Evolutionary conservation across 2,888 invertebrate species (phyloP), one percentile per base, ranked within the genome.

Genomic region (Psylliodes chrysocephalus): DNA sequence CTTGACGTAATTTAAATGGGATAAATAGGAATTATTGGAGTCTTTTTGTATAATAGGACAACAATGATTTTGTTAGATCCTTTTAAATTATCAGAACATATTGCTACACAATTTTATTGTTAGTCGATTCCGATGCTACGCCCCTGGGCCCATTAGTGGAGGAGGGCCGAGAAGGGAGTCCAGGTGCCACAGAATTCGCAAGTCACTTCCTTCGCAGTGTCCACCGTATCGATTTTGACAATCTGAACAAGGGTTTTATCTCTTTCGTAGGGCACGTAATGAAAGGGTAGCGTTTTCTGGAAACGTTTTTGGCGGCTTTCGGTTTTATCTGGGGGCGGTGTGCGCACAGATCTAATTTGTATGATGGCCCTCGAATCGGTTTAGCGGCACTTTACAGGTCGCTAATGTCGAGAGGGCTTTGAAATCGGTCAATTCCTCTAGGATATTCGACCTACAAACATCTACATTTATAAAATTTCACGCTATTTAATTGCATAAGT

Each of bases 141-240:
- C 46, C 46, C 22, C 46, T 46, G 46, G 22, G 19, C 5, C 46
- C 46, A 46, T 46, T 46, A 46, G 40, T 17, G 40, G 5, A 40
- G 40, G 40, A 40, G n/a, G 40, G 2, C 12, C 40, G 12, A 40
- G n/a, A 40, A 67, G 72, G 40, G 40, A 46, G 49, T 73, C 75
- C 76, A 76, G 76, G 76, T 76, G 75, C 72, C 73, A 62, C 18
- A 49, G 59, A 65, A 73, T 74, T 72, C 68, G 76, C 76, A 76
- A 76, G 76, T 76, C 76, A 76, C 71, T 74, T 75, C 74, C 73
- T 70, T 67, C 62, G 56, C 67, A 49, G 65, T 66, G 65, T 59
- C 59, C 67, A 64, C 42, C 59, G 57, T 69, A 69, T 69, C 67
- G 69, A 69, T 69, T 67, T 65, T 53, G 56, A 55, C 67, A 57